A percentile compares a stretch with the other conserved stretches of the same genome.
Evolutionary conservation across 2,797 vertebrate species (phyloP).

Genomic region (Pseudochirops cupreus): DNA sequence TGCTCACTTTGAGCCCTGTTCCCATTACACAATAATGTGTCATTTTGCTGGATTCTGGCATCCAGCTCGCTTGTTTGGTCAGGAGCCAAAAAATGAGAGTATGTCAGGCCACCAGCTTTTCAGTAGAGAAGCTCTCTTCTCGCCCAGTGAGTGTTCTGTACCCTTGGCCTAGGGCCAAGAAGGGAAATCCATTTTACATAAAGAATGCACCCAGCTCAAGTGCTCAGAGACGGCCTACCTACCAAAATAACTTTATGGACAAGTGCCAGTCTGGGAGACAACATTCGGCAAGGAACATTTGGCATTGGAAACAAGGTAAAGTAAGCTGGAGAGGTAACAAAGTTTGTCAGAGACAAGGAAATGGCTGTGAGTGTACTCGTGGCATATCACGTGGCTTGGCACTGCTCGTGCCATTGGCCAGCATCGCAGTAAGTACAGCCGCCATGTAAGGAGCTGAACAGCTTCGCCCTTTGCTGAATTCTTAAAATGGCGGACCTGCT

Average conservation of each 20-base stretch:
- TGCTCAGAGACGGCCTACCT: slow-evolving; percentile 89
- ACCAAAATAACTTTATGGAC: slow-evolving; percentile 90
- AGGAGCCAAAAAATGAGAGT: slow-evolving; percentile 90
- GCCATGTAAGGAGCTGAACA: slow-evolving; percentile 94
- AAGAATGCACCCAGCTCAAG: slow-evolving; percentile 91
- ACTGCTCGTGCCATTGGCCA: slow-evolving; percentile 89
- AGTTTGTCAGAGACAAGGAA: slow-evolving; percentile 86
- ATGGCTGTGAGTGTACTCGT: slow-evolving; percentile 91
- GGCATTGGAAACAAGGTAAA: slow-evolving; percentile 84
- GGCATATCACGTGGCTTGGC: slow-evolving; percentile 91
- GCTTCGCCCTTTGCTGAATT: slow-evolving; percentile 88
- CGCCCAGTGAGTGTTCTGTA: slow-evolving; percentile 87
- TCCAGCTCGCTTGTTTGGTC: slow-evolving; percentile 89
- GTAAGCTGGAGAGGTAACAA: slow-evolving; percentile 84
- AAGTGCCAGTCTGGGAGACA: slow-evolving; percentile 86
- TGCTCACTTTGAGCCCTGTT: slow-evolving; percentile 85
- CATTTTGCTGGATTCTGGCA: slow-evolving; percentile 92
- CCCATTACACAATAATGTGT: slow-evolving; percentile 91
- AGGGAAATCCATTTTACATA: slow-evolving; percentile 97
- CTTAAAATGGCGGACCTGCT: slow-evolving; percentile 93
- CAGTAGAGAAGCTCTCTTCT: slow-evolving; percentile 88
- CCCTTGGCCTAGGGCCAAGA: slow-evolving; percentile 91
- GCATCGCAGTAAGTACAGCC: slow-evolving; percentile 89
- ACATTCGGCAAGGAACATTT: slow-evolving; percentile 83
- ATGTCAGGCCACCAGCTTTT: slow-evolving; percentile 91